Conservation (phyloP, 2,888 invertebrate genomes). For the Ypsolopha scabrella region DNA sequence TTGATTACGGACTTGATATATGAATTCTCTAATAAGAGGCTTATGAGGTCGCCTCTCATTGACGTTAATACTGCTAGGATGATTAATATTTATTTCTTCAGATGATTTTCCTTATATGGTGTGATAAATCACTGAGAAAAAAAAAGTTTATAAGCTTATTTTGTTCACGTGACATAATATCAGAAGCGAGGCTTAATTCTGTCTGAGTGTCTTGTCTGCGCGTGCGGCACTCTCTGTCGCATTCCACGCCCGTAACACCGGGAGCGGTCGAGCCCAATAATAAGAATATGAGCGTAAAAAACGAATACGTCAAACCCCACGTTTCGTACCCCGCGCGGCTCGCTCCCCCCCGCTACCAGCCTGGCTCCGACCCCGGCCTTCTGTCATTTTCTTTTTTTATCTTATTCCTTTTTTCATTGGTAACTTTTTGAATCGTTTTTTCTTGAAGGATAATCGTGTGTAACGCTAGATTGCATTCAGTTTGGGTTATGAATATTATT, state of each 20-base stretch:
- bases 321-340: slow-evolving; percentile 46
- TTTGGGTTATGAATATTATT: slow-evolving; percentile 20
- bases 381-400: slow-evolving; percentile 35
- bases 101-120: neutral
- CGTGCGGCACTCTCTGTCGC: slow-evolving; percentile 41
- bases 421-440: slow-evolving; percentile 24
- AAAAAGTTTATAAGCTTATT: neutral
- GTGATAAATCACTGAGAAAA: neutral
- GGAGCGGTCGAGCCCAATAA: slow-evolving; percentile 66
- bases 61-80: no score
- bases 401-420: slow-evolving; percentile 8
- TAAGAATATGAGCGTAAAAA: slow-evolving; percentile 65
- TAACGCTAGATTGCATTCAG: slow-evolving; percentile 53
- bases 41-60: neutral
- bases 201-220: slow-evolving; percentile 37
- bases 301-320: slow-evolving; percentile 50
- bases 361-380: slow-evolving; percentile 23
- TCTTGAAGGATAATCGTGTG: slow-evolving; percentile 52
- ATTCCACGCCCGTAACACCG: slow-evolving; percentile 68
- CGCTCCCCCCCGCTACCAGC: slow-evolving; percentile 14
- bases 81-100: neutral
- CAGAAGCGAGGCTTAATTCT: neutral
- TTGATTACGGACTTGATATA: slow-evolving; percentile 15
- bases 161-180: no score
- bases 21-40: slow-evolving; percentile 5